These are phyloP conservation scores for Malaclemys terrapin DNA, from an alignment of 2,113 vertebrate species.

Conservation along the genomic window DNA sequence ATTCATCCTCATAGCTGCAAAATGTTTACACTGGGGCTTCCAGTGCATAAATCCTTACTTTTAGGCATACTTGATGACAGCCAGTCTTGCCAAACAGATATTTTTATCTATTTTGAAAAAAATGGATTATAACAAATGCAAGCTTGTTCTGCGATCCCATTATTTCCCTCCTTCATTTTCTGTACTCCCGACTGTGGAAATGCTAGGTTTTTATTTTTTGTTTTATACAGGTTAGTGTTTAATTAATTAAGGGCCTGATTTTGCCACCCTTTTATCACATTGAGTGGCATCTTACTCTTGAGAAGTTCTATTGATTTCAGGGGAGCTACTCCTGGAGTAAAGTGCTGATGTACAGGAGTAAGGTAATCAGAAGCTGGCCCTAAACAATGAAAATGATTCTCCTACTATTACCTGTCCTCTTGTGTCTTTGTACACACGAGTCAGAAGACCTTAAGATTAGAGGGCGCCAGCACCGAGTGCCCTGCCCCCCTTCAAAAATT, in stretches of 20 bases:
- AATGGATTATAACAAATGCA: slow-evolving; percentile 38
- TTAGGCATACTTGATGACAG: slow-evolving; percentile 42
- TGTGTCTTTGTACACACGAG: background rate
- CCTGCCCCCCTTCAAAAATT: background rate
- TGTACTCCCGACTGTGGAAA: slow-evolving; percentile 21
- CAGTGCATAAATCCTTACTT: slow-evolving; percentile 40
- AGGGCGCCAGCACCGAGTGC: background rate
- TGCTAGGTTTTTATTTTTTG: background rate
- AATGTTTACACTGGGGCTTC: slow-evolving; percentile 21
- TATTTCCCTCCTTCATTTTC: slow-evolving; percentile 23
- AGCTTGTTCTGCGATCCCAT: slow-evolving; percentile 22
- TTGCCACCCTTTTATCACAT: background rate
- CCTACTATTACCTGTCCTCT: background rate
- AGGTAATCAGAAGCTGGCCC: background rate
- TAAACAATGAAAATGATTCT: background rate
- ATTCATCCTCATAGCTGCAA: slow-evolving; percentile 2
- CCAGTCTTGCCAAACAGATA: slow-evolving; percentile 26
- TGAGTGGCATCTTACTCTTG: background rate
- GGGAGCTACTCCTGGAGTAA: background rate
- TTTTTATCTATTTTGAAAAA: slow-evolving; percentile 51
- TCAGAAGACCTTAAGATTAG: background rate
- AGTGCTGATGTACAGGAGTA: background rate
- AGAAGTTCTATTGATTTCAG: background rate
- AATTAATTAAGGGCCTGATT: background rate
- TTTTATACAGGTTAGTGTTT: slow-evolving; percentile 2